Base-by-base conservation (phyloP, 1,140 invertebrate genomes). In the Lepidurus couesii region DNA sequence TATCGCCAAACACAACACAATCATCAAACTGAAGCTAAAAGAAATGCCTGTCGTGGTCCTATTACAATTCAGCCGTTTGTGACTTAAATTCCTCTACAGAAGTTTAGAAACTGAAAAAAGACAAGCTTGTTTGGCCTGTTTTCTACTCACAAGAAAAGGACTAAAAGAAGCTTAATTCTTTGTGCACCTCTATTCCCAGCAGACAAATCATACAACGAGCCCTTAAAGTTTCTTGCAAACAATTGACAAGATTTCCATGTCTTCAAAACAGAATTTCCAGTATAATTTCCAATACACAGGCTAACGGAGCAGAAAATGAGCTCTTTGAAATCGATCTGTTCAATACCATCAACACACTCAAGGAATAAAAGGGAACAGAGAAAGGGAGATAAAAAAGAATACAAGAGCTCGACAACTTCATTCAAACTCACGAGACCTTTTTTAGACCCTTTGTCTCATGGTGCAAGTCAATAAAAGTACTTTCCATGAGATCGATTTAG, bases 311-410 rank as follows among this genome's bases (percentile, higher is more conserved):
- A 21, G 53, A 65, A 65, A 65, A 65, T 65, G 53, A 65, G 53
- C 53, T 65, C 53, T 65, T 65, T 13, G 53, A 65, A 65, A 65
- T 65, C 53, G 53, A 65, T 65, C 53, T 65, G 53, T 21, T 65
- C 53, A 65, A 65, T 65, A 21, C 53, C 53, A 65, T 65, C 53
- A 65, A 65, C 53, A 65, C 53, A 65, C 53, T 65, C 53, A 65
- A 65, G 21, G 53, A 65, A n/a, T n/a, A n/a, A 65, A 65, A 65
- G 53, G 53, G 53, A 65, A 65, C n/a, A 7, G 53, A 1, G 21
- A 16, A 65, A 65, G 53, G 21, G 21, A 65, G 13, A 65, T 7
- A 13, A 65, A 16, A 9, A 65, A 65, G 21, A 65, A 21, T 65
- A 21, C 21, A 65, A 65, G 53, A 65, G 13, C 53, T 65, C 53